Base-by-base conservation (phyloP, 2,888 invertebrate species). In the Drosophila birchii region DNA sequence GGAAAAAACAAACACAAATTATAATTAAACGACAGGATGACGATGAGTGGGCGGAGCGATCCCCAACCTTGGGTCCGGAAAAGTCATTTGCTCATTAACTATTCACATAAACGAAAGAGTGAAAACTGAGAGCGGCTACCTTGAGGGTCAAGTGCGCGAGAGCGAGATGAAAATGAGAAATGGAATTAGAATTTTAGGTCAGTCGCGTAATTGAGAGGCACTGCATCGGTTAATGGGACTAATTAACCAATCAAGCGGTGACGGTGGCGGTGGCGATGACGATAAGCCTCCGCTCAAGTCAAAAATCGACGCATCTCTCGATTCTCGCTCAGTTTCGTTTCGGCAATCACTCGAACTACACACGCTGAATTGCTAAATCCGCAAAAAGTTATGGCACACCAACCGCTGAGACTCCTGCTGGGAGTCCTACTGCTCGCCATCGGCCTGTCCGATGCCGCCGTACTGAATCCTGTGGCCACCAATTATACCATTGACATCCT, bases 401-500 rank as follows among this genome's bases (percentile, higher is more conserved):
- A 62, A 45, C 26, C 61, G 8, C 38, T 57, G 41, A 49, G 43
- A 45, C 62, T 69, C 56, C 53, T 78, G 16, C 49, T 76, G 54
- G 57, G 74, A 59, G 74, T 55, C 75, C 11, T 36, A 60, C 18
- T 29, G 23, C 60, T 11, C 20, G 43, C 55, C 43, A 29, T 62
- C 7, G 5, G 63, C 11, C 12, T 51, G 2, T 26, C 47, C 11
- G 29, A 51, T n/a, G 51, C 56, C 26, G 47, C 57, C 0, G 55
- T 59, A 2, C n/a, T 75, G 1, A 44, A 69, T 73, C 82, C 88
- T 66, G 72, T 77, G 5, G 71, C 74, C 23, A 80, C 85, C 55
- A 91, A 90, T 72, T 91, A 91, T 34, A 90, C 86, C 32, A 81
- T 62, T 29, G 89, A 88, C 1, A 74, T 91, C 29, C 62, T 91